Evolutionary conservation across 2,888 invertebrate genomes (phyloP), one percentile per base, ranked within the genome.

Genomic region (Sphaerophoria taeniata): DNA sequence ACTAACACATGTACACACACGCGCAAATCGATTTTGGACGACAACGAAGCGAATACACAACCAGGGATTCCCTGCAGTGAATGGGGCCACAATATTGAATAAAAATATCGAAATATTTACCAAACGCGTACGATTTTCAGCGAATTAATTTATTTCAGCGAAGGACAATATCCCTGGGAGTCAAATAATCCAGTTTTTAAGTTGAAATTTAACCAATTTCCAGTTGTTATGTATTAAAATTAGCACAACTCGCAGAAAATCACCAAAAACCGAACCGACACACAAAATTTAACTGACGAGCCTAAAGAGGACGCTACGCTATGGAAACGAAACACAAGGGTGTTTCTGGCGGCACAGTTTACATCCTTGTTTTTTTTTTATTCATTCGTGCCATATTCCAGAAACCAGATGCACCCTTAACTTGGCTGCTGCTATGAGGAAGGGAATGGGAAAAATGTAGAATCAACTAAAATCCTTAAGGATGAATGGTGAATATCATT

Each of bases 181-280:
- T 63, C 51, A 63, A 49, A 49, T 53, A 24, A 67, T 73, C 4
- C 3, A 24, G 33, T 63, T 81, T 77, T 71, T 51, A 5, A 33
- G 34, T 53, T 39, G 34, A 58, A 60, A 53, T 65, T 56, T 36
- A 43, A 4, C 51, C 12, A 45, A 65, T 58, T 56, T 39, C 11
- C 47, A 3, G 14, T 74, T 83, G 43, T 65, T 71, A 74, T 70
- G 51, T 16, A 45, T 63, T 58, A 73, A 85, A 77, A 73, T 70
- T 31, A 43, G 34, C 51, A 73, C 76, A 70, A 77, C 77, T 36
- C 70, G 51, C 24, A 47, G 73, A 56, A 53, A 63, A 77, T 65
- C 84, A 70, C 81, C 81, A 69, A 85, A 85, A 85, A 85, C 85
- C 81, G 85, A 81, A 81, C 85, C 85, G 85, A 85, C 85, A 85